Conservation (phyloP, 2,888 invertebrate genomes). For the Lycocerus yunnanus region DNA sequence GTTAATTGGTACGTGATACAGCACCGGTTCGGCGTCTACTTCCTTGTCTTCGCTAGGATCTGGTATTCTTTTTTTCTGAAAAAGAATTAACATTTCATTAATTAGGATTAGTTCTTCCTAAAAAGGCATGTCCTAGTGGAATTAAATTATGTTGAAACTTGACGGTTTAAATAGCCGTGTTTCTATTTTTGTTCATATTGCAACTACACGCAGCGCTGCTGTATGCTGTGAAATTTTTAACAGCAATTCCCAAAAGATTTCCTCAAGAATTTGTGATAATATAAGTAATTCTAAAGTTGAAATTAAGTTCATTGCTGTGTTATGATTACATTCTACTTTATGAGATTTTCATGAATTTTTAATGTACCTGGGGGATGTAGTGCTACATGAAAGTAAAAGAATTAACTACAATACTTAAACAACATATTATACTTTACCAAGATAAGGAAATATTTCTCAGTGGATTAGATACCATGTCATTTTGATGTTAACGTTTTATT, state of each 20-base stretch:
- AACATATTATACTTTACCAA: neutral
- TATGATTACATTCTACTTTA: neutral
- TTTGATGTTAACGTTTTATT: neutral
- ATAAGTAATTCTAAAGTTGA: neutral
- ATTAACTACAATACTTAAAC: neutral
- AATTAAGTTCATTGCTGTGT: neutral
- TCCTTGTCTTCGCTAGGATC: too few species aligned
- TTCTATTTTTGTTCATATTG: neutral
- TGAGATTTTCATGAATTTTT: neutral
- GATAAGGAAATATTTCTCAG: neutral
- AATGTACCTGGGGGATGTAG: neutral
- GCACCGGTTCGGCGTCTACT: neutral
- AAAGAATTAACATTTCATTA: neutral
- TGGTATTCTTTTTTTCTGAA: too few species aligned
- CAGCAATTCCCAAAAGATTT: neutral
- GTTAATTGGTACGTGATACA: slow-evolving; percentile 16
- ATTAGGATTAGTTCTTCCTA: too few species aligned
- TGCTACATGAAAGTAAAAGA: neutral
- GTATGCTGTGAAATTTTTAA: too few species aligned
- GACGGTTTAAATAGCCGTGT: neutral
- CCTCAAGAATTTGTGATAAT: neutral
- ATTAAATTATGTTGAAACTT: too few species aligned
- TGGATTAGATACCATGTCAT: neutral
- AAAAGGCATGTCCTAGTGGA: too few species aligned
- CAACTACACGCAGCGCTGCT: too few species aligned